phyloP scores from a whole-genome alignment of 2,113 vertebrate species.

The Hylia prasina region DNA sequence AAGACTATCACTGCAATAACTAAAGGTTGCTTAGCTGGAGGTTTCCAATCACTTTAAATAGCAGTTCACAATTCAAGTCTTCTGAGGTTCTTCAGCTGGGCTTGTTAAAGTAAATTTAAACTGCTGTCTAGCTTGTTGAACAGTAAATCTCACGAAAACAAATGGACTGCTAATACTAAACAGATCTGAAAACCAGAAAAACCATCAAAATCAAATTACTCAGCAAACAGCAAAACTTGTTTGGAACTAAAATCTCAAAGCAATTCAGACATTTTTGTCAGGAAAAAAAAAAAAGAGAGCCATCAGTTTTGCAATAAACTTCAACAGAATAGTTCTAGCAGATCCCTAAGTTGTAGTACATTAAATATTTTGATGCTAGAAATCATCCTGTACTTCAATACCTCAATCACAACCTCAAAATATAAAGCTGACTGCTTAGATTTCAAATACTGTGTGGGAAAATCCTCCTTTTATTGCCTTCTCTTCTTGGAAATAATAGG shows the following conservation, averaged over 20 bases:
- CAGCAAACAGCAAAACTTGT: background rate
- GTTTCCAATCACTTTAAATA: background rate
- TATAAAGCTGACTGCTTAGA: background rate
- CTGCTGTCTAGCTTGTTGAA: background rate
- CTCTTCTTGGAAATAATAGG: background rate
- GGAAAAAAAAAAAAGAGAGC: background rate
- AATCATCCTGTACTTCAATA: background rate
- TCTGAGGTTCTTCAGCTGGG: background rate
- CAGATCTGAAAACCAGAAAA: background rate
- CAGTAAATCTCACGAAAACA: background rate
- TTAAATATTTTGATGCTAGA: background rate
- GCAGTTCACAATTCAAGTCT: accelerated
- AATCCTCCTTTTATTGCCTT: background rate
- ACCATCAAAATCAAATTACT: background rate
- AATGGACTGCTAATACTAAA: background rate
- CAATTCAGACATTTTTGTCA: background rate
- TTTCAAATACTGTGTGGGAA: background rate
- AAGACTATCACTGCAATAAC: background rate
- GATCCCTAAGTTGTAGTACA: background rate
- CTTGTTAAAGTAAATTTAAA: background rate
- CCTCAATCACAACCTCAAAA: background rate
- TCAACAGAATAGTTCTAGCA: background rate
- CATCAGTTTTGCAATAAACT: background rate
- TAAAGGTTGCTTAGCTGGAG: background rate
- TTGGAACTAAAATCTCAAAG: background rate